Conservation (phyloP, 2,113 vertebrate species). For the Acinonyx jubatus region DNA sequence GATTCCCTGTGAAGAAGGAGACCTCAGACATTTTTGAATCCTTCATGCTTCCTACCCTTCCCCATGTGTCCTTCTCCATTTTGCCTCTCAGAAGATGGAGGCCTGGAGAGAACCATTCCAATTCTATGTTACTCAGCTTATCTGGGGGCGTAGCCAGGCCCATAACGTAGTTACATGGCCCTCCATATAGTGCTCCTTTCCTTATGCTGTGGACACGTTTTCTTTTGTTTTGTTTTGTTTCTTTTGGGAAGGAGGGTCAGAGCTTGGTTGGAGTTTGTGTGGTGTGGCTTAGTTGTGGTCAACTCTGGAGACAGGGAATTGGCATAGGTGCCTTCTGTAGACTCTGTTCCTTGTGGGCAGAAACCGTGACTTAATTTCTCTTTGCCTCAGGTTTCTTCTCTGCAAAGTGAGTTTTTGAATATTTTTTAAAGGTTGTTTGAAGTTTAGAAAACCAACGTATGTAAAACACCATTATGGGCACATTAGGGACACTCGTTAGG, state of each 20-base stretch:
- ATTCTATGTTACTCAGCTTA: neutral
- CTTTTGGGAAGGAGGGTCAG: slow-evolving; percentile 36
- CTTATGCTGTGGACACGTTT: neutral
- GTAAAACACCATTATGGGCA: neutral
- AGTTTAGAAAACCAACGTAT: neutral
- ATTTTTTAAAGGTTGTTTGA: slow-evolving; percentile 12
- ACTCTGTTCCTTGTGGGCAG: slow-evolving; percentile 41
- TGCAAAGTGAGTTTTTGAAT: slow-evolving; percentile 15
- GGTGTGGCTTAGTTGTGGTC: slow-evolving; percentile 55
- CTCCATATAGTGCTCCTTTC: neutral
- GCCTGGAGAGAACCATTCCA: neutral
- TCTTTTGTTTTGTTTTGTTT: neutral
- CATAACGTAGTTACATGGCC: neutral
- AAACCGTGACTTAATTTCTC: slow-evolving; percentile 37
- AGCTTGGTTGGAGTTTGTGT: slow-evolving; percentile 38
- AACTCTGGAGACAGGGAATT: slow-evolving; percentile 53
- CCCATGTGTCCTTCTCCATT: neutral
- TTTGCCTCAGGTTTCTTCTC: slow-evolving; percentile 46
- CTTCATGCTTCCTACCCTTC: neutral
- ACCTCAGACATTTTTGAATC: neutral
- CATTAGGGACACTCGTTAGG: neutral
- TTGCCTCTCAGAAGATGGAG: neutral
- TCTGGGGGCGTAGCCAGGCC: neutral
- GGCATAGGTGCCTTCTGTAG: slow-evolving; percentile 48
- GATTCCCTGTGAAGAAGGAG: neutral